These are phyloP conservation scores for Drosophila rufa DNA, from an alignment of 1,140 invertebrate species.

Conservation along the genomic window DNA sequence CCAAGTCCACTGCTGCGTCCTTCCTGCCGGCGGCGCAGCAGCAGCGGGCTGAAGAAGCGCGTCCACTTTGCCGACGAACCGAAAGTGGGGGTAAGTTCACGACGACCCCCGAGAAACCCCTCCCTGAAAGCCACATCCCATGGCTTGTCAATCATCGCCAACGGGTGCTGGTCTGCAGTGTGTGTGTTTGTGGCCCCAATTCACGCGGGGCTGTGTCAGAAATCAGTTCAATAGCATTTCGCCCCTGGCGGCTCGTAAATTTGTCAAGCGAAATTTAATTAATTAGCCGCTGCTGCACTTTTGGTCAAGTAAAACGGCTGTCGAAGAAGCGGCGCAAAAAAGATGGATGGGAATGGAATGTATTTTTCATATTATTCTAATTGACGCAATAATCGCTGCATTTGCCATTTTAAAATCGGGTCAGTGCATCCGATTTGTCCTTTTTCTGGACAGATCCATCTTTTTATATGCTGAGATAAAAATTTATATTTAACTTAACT, in stretches of 20 bases:
- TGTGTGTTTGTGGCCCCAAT: constrained; percentile 64
- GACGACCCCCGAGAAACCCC: constrained; percentile 16
- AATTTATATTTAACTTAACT: background rate
- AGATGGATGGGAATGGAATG: constrained; percentile 38
- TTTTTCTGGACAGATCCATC: background rate
- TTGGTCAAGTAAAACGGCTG: constrained; percentile 30
- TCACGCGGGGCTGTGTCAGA: constrained; percentile 47
- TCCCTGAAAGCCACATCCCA: constrained; percentile 22
- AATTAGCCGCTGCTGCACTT: constrained; percentile 76
- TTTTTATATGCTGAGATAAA: background rate
- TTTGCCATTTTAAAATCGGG: constrained; percentile 4
- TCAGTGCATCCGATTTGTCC: background rate
- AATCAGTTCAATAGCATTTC: constrained; percentile 81
- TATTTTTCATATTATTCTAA: constrained; percentile 32
- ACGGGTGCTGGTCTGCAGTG: background rate
- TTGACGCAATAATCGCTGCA: constrained; percentile 46
- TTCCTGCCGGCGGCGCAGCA: constrained; percentile 59
- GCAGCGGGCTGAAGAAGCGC: constrained; percentile 77
- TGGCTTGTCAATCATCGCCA: constrained; percentile 70
- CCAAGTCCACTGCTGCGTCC: constrained; percentile 5
- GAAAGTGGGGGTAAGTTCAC: constrained; percentile 63
- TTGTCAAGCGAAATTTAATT: constrained; percentile 73
- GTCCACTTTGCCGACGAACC: constrained; percentile 77
- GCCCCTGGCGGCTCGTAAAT: constrained; percentile 73
- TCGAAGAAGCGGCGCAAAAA: constrained; percentile 14